Conservation (phyloP, 2,113 vertebrate genomes). For the Chrysemys picta region DNA sequence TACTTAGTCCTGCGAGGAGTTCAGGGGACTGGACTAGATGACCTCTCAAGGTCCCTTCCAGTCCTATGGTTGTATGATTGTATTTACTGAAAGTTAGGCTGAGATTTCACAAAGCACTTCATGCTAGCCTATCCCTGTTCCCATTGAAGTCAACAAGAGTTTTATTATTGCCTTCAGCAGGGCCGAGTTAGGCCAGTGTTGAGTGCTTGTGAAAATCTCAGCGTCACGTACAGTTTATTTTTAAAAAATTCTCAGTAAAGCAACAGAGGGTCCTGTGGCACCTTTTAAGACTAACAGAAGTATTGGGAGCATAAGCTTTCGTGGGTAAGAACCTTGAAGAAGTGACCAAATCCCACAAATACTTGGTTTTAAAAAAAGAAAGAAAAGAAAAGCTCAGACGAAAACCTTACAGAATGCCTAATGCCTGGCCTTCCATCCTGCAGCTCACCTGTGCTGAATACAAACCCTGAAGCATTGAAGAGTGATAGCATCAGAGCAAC, state of each 20-base stretch:
- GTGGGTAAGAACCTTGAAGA: too few relatives aligned
- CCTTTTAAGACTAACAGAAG: too few relatives aligned
- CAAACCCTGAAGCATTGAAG: neutral
- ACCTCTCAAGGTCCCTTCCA: too few relatives aligned
- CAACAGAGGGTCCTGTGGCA: too few relatives aligned
- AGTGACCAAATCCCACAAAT: neutral
- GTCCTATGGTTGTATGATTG: neutral
- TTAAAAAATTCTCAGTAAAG: slow-evolving; percentile 13
- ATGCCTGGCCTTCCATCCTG: neutral
- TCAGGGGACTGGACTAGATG: too few relatives aligned
- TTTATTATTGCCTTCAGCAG: neutral
- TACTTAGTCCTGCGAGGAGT: too few relatives aligned
- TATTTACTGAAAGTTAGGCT: neutral
- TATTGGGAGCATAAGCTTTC: too few relatives aligned
- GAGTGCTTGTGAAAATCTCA: neutral
- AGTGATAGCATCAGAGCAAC: accelerated
- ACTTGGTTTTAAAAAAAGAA: neutral
- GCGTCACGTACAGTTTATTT: neutral
- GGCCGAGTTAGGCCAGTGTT: neutral
- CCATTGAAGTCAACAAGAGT: neutral
- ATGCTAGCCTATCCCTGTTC: neutral
- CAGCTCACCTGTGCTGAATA: neutral
- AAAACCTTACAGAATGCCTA: neutral
- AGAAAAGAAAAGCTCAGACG: neutral
- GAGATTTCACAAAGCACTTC: neutral